phyloP scores from a whole-genome alignment of 2,797 vertebrate species.

The Poliocrania exsul region DNA sequence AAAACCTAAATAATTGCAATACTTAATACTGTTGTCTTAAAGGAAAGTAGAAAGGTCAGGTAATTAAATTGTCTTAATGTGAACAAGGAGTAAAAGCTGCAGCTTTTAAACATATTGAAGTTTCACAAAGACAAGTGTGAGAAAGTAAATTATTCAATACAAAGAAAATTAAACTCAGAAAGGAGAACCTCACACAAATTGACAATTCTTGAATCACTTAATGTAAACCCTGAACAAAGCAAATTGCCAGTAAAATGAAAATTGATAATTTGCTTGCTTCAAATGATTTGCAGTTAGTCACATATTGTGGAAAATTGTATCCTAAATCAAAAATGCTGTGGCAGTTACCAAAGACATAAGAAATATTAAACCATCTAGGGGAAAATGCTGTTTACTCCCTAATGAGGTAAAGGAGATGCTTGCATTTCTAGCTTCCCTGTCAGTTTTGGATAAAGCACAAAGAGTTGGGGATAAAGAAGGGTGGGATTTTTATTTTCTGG shows the following conservation, averaged over 20 bases:
- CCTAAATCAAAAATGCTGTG: not conserved
- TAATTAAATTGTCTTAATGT: slow-evolving; percentile 72
- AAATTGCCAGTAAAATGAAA: slow-evolving; percentile 37
- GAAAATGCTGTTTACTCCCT: not conserved
- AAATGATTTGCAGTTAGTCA: not conserved
- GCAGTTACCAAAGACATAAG: not conserved
- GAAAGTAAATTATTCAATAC: slow-evolving; percentile 37
- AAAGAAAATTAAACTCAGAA: slow-evolving; percentile 37
- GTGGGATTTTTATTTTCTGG: not conserved
- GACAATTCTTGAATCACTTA: not conserved
- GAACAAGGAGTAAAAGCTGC: slow-evolving; percentile 38
- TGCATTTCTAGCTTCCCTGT: not conserved
- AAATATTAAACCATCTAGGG: not conserved
- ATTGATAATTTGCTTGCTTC: slow-evolving; percentile 15
- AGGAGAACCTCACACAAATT: not conserved
- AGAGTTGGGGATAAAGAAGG: not conserved
- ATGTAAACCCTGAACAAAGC: not conserved
- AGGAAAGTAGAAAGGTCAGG: slow-evolving; percentile 59
- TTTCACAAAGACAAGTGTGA: not conserved
- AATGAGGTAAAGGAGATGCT: not conserved
- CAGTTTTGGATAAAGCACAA: not conserved
- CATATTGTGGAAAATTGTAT: not conserved
- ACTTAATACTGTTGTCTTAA: slow-evolving; percentile 62
- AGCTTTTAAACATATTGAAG: slow-evolving; percentile 27
- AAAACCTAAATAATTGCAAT: slow-evolving; percentile 55